Conservation (phyloP, 2,113 vertebrate species). For the Thamnophis sirtalis region DNA sequence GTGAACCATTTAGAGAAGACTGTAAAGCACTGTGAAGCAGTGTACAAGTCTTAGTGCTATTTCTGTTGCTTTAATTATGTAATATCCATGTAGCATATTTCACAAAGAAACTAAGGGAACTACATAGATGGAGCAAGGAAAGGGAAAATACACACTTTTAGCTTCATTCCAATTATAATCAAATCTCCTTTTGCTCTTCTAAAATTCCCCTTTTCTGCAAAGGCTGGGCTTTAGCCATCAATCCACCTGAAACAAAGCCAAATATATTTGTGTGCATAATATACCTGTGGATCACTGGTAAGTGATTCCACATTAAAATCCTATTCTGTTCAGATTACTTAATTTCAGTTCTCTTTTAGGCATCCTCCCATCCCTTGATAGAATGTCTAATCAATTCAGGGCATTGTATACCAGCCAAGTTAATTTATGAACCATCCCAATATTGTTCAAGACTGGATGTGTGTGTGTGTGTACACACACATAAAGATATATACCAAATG, state of each 20-base stretch:
- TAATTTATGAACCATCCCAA: background rate
- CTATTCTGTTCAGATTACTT: background rate
- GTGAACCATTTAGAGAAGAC: too few species aligned
- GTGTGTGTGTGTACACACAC: background rate
- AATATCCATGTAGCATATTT: background rate
- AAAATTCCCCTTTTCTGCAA: background rate
- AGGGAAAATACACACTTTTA: background rate
- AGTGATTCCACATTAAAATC: background rate
- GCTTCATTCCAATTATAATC: background rate
- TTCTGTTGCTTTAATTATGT: background rate
- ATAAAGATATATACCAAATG: too few species aligned
- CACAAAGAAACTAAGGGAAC: background rate
- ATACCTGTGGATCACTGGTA: background rate
- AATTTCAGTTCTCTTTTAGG: background rate
- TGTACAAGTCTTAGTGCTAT: too few species aligned
- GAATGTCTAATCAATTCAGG: background rate
- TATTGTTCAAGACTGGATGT: background rate
- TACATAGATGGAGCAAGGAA: background rate
- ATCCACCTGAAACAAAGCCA: background rate
- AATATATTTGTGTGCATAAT: background rate
- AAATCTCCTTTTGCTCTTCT: background rate
- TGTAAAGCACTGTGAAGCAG: too few species aligned
- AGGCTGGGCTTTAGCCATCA: background rate
- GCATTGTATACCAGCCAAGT: background rate
- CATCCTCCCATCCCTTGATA: background rate